Conservation (phyloP, 2,888 invertebrate genomes). For the Magallana nippona region DNA sequence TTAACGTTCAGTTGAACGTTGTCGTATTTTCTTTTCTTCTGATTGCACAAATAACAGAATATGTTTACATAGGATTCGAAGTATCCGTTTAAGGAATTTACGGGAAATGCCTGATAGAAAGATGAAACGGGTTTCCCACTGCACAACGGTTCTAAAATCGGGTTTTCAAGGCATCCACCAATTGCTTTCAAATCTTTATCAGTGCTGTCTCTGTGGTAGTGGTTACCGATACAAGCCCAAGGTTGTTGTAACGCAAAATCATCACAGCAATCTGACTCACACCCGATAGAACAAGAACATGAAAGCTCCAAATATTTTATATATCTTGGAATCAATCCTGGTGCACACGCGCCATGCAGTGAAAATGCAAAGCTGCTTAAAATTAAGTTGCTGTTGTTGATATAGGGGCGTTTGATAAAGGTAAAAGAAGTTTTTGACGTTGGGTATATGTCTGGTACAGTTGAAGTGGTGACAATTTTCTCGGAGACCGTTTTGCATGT, state of each 20-base stretch:
- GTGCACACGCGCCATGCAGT: not conserved
- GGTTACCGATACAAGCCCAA: not conserved
- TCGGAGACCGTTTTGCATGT: not conserved
- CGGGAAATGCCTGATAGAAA: not conserved
- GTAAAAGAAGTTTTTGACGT: too few relatives aligned
- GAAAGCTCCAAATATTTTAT: not conserved
- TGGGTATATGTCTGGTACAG: too few relatives aligned
- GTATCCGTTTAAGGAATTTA: not conserved
- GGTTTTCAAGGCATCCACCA: not conserved
- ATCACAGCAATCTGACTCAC: not conserved
- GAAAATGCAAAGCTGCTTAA: not conserved
- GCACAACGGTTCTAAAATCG: not conserved
- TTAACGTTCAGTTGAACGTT: not conserved
- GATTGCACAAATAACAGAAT: conserved; percentile 1
- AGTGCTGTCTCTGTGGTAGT: not conserved
- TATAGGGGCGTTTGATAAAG: not conserved
- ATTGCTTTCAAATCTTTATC: not conserved
- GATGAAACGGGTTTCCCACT: not conserved
- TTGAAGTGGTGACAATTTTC: too few relatives aligned
- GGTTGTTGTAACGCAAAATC: conserved; percentile 1
- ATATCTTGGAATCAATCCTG: not conserved
- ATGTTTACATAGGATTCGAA: not conserved
- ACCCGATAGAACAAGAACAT: not conserved
- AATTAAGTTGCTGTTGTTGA: not conserved
- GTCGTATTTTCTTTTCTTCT: too few relatives aligned